Conservation (phyloP, 2,888 invertebrate genomes). For the Kryphioiulus occultus region DNA sequence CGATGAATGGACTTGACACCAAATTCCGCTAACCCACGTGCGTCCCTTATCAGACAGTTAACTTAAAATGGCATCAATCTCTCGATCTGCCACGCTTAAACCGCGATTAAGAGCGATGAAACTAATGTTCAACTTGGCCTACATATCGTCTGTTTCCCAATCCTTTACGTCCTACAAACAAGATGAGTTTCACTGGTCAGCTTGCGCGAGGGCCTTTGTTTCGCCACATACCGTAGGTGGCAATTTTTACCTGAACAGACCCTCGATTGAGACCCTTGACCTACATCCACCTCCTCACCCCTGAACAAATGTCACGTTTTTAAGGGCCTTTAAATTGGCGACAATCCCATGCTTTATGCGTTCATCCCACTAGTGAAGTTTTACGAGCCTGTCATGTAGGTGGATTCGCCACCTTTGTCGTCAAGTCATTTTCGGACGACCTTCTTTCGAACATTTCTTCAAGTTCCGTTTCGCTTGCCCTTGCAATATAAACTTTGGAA, state of each 20-base stretch:
- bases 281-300: neutral
- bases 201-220: neutral
- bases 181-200: neutral
- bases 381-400: neutral
- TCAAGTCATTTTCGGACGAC: neutral
- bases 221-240: neutral
- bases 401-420: neutral
- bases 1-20: constrained; percentile 36
- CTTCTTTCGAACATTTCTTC: neutral
- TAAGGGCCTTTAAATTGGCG: neutral
- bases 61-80: constrained; percentile 32
- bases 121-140: constrained; percentile 40
- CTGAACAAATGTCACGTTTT: neutral
- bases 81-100: neutral
- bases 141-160: constrained; percentile 9
- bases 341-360: neutral
- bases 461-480: too few species aligned
- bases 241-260: neutral
- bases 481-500: too few species aligned
- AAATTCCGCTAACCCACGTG: constrained; percentile 9
- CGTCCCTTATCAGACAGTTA: constrained; percentile 10
- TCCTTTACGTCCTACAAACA: constrained; percentile 16
- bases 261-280: neutral
- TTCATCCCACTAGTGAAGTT: neutral
- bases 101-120: constrained; percentile 26